Conservation (phyloP, 1,140 invertebrate genomes). For the Luehdorfia chinensis region DNA sequence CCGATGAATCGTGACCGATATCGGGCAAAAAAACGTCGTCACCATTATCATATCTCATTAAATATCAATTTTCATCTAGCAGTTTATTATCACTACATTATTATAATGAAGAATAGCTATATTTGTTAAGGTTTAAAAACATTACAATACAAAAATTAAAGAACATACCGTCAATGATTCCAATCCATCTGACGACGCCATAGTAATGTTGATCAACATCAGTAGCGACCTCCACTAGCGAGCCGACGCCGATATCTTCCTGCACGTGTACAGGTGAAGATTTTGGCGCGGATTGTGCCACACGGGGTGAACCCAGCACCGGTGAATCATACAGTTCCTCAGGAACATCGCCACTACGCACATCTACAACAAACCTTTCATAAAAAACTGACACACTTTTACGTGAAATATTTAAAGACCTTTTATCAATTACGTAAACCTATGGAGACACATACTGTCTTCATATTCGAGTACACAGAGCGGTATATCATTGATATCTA, state of each 20-base stretch:
- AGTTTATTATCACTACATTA: no score
- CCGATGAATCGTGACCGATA: no score
- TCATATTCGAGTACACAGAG: slow-evolving; percentile 64
- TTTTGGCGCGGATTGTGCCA: slow-evolving; percentile 27
- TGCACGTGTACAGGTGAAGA: slow-evolving; percentile 39
- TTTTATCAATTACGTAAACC: no score
- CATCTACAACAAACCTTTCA: slow-evolving; percentile 47
- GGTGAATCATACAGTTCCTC: slow-evolving; percentile 65
- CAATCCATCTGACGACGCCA: slow-evolving; percentile 94
- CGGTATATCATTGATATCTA: slow-evolving; percentile 63
- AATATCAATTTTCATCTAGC: no score
- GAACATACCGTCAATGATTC: slow-evolving; percentile 82
- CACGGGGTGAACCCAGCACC: slow-evolving; percentile 47
- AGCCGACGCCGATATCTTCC: slow-evolving; percentile 83
- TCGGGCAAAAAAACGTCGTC: no score
- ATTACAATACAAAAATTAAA: no score
- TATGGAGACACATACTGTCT: slow-evolving; percentile 39
- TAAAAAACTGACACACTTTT: no score
- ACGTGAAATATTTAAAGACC: slow-evolving; percentile 2
- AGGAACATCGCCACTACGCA: slow-evolving; percentile 39
- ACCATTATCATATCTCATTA: no score
- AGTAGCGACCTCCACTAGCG: slow-evolving; percentile 84
- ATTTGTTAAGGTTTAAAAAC: no score
- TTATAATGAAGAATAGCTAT: no score
- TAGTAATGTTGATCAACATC: slow-evolving; percentile 80